Evolutionary conservation across 1,140 invertebrate species (phyloP).

Genomic region (Zophobas morio): DNA sequence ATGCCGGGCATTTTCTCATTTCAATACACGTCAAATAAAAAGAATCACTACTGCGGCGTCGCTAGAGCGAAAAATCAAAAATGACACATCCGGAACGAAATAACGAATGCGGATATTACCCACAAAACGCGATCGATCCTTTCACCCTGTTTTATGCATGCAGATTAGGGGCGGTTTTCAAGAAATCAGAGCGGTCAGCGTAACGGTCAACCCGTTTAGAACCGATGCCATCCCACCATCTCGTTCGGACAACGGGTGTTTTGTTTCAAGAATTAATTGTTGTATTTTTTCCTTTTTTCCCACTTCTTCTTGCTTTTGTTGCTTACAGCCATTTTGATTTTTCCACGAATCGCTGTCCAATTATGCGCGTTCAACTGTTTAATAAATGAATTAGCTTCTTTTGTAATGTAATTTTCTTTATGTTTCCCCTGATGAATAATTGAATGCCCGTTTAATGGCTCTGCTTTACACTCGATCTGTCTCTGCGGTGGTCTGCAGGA

Average conservation of each 20-base stretch:
- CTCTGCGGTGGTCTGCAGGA: slow-evolving; percentile 24
- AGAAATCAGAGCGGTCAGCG: not conserved
- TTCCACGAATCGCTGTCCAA: slow-evolving; percentile 64
- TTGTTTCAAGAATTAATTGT: slow-evolving; percentile 65
- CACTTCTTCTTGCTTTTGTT: slow-evolving; percentile 60
- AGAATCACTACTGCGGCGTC: not conserved
- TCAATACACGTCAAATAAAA: not conserved
- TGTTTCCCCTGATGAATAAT: slow-evolving; percentile 57
- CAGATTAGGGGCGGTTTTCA: not conserved
- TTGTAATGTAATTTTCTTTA: slow-evolving; percentile 65
- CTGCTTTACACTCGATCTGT: slow-evolving; percentile 29
- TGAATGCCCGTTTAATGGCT: slow-evolving; percentile 44
- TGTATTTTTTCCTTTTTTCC: slow-evolving; percentile 58
- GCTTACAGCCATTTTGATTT: slow-evolving; percentile 65
- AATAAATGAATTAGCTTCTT: slow-evolving; percentile 70
- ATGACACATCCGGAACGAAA: not conserved
- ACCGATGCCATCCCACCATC: slow-evolving; percentile 4
- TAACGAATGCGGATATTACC: not conserved
- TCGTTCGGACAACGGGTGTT: slow-evolving; percentile 56
- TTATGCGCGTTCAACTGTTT: slow-evolving; percentile 61
- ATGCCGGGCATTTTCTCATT: not conserved
- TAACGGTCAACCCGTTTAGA: slow-evolving; percentile 11
- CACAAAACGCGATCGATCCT: not conserved
- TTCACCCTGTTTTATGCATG: not conserved
- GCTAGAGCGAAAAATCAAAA: not conserved